These are phyloP conservation scores for Calameuta filiformis DNA, from an alignment of 2,888 invertebrate species.

Conservation along the genomic window DNA sequence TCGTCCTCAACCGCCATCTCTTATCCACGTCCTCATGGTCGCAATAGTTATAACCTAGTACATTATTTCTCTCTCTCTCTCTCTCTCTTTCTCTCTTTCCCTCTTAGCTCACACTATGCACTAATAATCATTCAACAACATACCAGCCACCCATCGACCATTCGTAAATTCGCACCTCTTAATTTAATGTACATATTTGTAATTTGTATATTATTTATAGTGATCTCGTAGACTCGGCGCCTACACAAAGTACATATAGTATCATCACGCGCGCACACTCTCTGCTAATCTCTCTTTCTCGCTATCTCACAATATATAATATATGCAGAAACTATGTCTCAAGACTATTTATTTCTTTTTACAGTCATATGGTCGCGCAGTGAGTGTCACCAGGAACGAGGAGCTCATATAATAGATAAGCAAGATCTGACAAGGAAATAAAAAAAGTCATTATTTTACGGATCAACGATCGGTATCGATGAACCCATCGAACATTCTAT, in stretches of 20 bases:
- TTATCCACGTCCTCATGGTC: neutral
- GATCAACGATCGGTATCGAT: neutral
- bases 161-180: neutral
- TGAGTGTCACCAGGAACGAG: neutral
- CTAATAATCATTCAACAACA: neutral
- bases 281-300: conserved; percentile 17
- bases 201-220: conserved; percentile 3
- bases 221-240: neutral
- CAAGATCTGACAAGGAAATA: neutral
- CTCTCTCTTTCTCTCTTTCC: conserved; percentile 24
- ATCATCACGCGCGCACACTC: neutral
- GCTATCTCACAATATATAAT: conserved; percentile 24
- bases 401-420: neutral
- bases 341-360: conserved; percentile 2
- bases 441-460: neutral
- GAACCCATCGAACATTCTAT: conserved; percentile 8
- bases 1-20: neutral
- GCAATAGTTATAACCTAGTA: conserved; percentile 38
- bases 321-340: conserved; percentile 13
- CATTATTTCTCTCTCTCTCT: conserved; percentile 33
- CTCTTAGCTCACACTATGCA: conserved; percentile 33
- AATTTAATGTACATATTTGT: conserved; percentile 5
- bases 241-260: neutral
- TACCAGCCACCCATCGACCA: neutral
- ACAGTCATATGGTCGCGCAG: conserved; percentile 3